Evolutionary conservation across 2,888 invertebrate genomes (phyloP).

Genomic region (Heteromyza rotundicornis): DNA sequence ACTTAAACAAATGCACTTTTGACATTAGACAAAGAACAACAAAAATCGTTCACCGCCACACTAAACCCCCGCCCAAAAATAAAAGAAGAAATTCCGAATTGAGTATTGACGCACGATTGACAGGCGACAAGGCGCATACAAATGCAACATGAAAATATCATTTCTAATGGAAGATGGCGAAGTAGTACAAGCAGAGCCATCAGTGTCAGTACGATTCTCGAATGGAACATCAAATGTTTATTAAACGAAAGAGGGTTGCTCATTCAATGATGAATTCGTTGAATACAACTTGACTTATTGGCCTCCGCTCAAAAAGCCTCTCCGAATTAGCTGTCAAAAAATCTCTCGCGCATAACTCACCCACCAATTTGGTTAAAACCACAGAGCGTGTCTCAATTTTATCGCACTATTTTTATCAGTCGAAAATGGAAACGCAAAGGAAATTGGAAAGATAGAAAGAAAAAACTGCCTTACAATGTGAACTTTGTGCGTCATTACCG

Average conservation of each 20-base stretch:
- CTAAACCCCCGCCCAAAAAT: no score
- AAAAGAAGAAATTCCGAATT: not conserved
- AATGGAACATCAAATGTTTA: not conserved
- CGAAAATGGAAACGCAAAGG: not conserved
- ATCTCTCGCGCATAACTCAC: no score
- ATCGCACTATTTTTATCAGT: not conserved
- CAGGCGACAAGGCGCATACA: conserved; percentile 2
- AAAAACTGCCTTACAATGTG: not conserved
- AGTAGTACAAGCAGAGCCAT: not conserved
- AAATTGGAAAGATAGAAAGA: no score
- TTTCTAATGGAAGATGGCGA: not conserved
- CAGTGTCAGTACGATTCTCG: not conserved
- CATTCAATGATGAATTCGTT: conserved; percentile 1
- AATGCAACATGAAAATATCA: not conserved
- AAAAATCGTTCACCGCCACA: no score
- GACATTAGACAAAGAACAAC: not conserved
- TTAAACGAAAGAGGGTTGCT: not conserved
- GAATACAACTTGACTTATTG: not conserved
- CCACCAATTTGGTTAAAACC: not conserved
- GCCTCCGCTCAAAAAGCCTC: not conserved
- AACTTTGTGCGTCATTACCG: conserved; percentile 1
- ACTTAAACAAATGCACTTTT: no score
- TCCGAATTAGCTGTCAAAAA: not conserved
- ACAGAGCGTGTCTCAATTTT: not conserved
- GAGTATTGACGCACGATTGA: conserved; percentile 2